These are phyloP conservation scores for Cariama cristata DNA, from an alignment of 2,113 vertebrate species.

Conservation along the genomic window DNA sequence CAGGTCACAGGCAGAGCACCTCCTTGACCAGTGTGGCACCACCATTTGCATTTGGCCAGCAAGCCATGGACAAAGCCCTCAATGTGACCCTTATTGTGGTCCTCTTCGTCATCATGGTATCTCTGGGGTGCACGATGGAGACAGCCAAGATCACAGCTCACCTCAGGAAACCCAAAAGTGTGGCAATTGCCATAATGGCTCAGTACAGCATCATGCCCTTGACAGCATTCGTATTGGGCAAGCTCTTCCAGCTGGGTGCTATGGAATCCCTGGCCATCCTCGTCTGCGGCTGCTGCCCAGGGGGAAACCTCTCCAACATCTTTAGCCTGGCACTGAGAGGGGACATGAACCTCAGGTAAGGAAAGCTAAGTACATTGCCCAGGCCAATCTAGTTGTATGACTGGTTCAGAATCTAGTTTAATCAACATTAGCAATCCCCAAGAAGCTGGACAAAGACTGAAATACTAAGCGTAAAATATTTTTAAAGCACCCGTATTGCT, in stretches of 20 bases:
- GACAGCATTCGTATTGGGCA: conserved; percentile 80
- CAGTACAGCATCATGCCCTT: conserved; percentile 90
- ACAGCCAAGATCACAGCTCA: conserved; percentile 82
- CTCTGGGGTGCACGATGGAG: conserved; percentile 86
- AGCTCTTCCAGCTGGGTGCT: conserved; percentile 72
- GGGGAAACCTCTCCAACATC: conserved; percentile 84
- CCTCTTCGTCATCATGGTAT: conserved; percentile 79
- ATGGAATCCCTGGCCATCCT: conserved; percentile 82
- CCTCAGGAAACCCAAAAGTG: conserved; percentile 81
- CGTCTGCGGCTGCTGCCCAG: conserved; percentile 87
- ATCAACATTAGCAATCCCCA: not conserved
- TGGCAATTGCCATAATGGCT: conserved; percentile 77
- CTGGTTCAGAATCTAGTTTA: not conserved
- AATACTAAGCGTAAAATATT: not conserved
- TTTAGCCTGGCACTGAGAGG: conserved; percentile 82
- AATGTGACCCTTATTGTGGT: conserved; percentile 58
- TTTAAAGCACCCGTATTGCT: not conserved
- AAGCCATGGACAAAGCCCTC: conserved; percentile 63
- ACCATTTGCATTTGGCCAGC: conserved; percentile 16
- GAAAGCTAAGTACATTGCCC: not conserved
- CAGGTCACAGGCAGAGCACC: not conserved
- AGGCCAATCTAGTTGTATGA: not conserved
- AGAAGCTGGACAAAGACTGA: not conserved
- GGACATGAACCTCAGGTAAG: conserved; percentile 90
- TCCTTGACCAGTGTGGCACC: conserved; percentile 36